phyloP scores from a whole-genome alignment of 2,888 invertebrate genomes.

The Globia sparganii region DNA sequence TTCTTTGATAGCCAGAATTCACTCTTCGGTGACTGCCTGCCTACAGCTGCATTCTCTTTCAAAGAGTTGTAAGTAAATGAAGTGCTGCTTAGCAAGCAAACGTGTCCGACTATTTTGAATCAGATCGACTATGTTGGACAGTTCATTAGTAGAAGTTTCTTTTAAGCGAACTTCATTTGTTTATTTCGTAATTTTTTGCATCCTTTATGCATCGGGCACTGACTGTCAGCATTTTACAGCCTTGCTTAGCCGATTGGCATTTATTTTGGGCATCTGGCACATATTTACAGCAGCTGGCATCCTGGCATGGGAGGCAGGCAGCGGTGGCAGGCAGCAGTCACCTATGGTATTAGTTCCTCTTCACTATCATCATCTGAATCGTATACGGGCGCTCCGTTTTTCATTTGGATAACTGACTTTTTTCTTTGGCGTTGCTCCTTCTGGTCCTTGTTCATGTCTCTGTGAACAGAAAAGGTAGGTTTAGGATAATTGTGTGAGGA shows the following conservation, averaged over 20 bases:
- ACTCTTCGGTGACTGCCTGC: slow-evolving; percentile 30
- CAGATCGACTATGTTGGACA: not conserved
- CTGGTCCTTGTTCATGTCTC: slow-evolving; percentile 87
- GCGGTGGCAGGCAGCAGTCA: slow-evolving; percentile 44
- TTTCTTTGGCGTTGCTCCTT: slow-evolving; percentile 90
- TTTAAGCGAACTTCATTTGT: not conserved
- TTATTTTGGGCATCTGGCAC: slow-evolving; percentile 14
- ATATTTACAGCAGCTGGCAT: slow-evolving; percentile 36
- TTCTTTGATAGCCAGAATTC: slow-evolving; percentile 1
- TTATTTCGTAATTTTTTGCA: not conserved
- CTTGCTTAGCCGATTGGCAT: slow-evolving; percentile 21
- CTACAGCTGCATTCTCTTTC: slow-evolving; percentile 25
- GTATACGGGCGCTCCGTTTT: slow-evolving; percentile 89
- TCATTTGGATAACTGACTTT: slow-evolving; percentile 91
- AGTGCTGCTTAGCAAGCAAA: slow-evolving; percentile 6
- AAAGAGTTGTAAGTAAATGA: not conserved
- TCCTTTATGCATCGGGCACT: slow-evolving; percentile 6
- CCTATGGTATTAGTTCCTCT: slow-evolving; percentile 89
- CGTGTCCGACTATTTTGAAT: not conserved
- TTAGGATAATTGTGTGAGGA: not conserved
- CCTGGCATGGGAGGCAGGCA: slow-evolving; percentile 29
- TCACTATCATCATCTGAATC: slow-evolving; percentile 92
- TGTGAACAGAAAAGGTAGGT: slow-evolving; percentile 66
- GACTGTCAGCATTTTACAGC: slow-evolving; percentile 7
- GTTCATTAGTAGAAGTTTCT: not conserved